Percentiles rank a stretch among this genome's conserved stretches.
phyloP scores from a whole-genome alignment of 2,113 vertebrate genomes.

The Brachyhypopomus gauderio region DNA sequence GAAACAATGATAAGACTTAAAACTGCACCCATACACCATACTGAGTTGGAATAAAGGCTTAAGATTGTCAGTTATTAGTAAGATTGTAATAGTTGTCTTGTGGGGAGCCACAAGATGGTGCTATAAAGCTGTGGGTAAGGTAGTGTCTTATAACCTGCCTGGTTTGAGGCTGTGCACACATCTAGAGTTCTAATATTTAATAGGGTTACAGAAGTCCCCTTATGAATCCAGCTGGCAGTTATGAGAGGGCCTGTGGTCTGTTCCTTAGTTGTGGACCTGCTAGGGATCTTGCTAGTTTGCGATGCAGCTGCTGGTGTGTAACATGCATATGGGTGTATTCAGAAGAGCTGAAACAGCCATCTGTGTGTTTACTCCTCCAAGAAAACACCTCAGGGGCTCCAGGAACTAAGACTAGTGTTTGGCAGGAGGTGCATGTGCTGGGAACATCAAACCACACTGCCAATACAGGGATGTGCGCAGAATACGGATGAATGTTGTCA shows the following conservation, averaged over 20 bases:
- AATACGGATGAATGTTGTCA: slow-evolving; percentile 24
- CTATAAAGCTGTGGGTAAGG: slow-evolving; percentile 14
- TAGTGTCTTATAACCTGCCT: neutral
- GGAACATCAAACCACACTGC: neutral
- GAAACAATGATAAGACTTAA: too few relatives aligned
- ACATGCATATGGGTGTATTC: neutral
- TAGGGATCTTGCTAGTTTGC: neutral
- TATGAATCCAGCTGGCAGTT: slow-evolving; percentile 22
- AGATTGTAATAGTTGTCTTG: too few relatives aligned
- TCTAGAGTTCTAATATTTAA: slow-evolving; percentile 9
- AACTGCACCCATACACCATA: too few relatives aligned
- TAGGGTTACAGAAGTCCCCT: neutral
- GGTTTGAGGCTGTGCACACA: neutral
- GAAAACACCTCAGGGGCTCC: slow-evolving; percentile 9
- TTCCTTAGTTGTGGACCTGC: neutral
- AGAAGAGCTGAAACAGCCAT: slow-evolving; percentile 12
- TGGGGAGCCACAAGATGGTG: slow-evolving; percentile 14
- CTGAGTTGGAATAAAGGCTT: too few relatives aligned
- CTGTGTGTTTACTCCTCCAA: slow-evolving; percentile 39
- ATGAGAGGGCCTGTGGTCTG: slow-evolving; percentile 5
- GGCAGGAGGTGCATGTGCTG: slow-evolving; percentile 1
- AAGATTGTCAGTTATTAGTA: too few relatives aligned
- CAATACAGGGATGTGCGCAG: neutral
- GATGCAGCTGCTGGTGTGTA: neutral
- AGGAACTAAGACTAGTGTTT: slow-evolving; percentile 4